phyloP scores from a whole-genome alignment of 2,113 vertebrate genomes.

The Etheostoma spectabile region DNA sequence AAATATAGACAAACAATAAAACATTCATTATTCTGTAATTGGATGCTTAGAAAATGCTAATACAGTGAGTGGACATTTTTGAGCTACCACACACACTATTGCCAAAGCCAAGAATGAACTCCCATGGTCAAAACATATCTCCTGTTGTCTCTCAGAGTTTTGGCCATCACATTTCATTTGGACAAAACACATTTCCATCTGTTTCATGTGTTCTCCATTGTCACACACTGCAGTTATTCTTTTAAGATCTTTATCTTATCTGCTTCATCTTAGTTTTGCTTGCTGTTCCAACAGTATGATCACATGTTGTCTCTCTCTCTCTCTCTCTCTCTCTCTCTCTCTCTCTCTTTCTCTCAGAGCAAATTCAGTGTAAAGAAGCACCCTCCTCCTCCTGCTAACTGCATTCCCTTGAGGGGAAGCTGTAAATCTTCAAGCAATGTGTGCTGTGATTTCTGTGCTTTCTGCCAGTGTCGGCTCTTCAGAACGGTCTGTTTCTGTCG shows the following conservation, averaged over 20 bases:
- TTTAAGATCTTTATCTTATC: not conserved
- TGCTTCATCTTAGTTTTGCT: not conserved
- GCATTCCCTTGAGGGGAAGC: constrained; percentile 85
- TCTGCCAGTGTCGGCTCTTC: constrained; percentile 90
- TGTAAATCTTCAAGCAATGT: constrained; percentile 84
- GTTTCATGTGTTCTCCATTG: not conserved
- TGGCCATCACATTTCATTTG: too few species aligned
- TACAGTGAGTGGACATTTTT: not conserved
- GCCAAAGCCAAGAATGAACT: not conserved
- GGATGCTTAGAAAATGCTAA: not conserved
- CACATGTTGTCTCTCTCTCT: not conserved
- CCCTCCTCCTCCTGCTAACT: constrained; percentile 82
- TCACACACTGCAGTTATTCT: not conserved
- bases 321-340: not conserved
- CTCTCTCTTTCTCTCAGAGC: constrained; percentile 52
- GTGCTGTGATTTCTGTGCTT: constrained; percentile 90
- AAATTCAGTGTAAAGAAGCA: constrained; percentile 58
- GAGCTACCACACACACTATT: not conserved
- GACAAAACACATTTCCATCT: not conserved
- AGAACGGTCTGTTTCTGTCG: constrained; percentile 89
- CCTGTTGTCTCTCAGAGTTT: not conserved
- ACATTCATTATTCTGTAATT: not conserved
- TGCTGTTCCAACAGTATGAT: not conserved
- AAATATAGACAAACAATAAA: too few species aligned
- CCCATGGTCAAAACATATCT: too few species aligned